Evolutionary conservation across 2,797 vertebrate genomes (phyloP), one percentile per base, ranked within the genome.

Genomic region (Pseudomugil tenellus): DNA sequence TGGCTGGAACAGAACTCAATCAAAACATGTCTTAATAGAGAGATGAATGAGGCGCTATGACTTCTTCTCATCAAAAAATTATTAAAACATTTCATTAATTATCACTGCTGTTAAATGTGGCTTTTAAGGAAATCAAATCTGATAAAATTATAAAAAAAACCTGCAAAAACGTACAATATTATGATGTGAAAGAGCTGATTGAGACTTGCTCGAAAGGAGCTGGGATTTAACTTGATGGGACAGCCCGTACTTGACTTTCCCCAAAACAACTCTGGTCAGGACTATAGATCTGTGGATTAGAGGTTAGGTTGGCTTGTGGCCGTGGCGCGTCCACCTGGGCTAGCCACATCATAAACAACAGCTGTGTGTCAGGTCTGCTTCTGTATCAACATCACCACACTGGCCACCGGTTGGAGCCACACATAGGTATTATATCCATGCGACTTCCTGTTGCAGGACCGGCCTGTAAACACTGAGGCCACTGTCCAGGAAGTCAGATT

Each of bases 261-360:
- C 58, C 77, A 72, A 79, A 80, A 74, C 76, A 80, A 51, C 72
- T 85, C 67, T 84, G 79, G 72, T 78, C 37, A 51, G 83, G 70
- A 84, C 89, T 94, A 94, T 94, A 89, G 93, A 95, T 95, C 89
- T 94, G 92, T 91, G 93, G 92, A 92, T 86, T 85, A 37, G 61
- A 81, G 82, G 83, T 87, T 77, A 67, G 87, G 78, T 79, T 76
- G 73, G 84, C 85, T 88, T 93, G 92, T 88, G 91, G 92, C 89
- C 58, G 77, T 81, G 80, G 70, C 70, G 64, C 65, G 77, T 91
- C 91, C 90, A 92, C 85, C 88, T 92, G 90, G 88, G 83, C 87
- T 80, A 79, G 90, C 93, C 92, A 87, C 93, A 95, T 92, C 89
- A 90, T 93, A 93, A 94, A 94, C 92, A 91, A 91, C 89, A 87